Evolutionary conservation across 2,113 vertebrate genomes (phyloP), one percentile per base, ranked within the genome.

Genomic region (Syrrhaptes paradoxus): DNA sequence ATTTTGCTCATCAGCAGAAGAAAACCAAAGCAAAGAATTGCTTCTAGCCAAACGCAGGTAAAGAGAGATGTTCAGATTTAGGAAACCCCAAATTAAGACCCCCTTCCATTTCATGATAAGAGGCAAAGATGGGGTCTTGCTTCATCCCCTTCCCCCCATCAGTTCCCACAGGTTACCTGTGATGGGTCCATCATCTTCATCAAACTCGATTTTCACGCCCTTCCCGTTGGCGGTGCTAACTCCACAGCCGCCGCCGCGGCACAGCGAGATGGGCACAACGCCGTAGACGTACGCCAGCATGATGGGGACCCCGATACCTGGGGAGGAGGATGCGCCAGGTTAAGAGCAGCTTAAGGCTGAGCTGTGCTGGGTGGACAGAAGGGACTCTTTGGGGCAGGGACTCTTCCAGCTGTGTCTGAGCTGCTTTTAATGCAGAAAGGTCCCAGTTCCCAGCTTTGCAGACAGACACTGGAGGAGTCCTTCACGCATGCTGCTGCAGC

Each of bases 201-300:
- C 99, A 89, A 99, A 99, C 96, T 99, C 99, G 29, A 99, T 99
- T 90, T 99, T 98, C 28, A 99, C 99, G 1, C 99, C 99, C 34
- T 99, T 98, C 1, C 99, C 99, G 3, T 99, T 99, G 91, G 99
- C 99, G 25, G 99, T 98, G 97, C 99, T 99, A 48, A 99, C 99
- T 1, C 99, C 99, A 34, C 99, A 99, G 92, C 99, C 99, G 3
- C 99, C 99, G 0, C 99, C 99, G 14, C 99, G 98, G 96, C 99
- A 99, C 95, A 99, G 98, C 12, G 99, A 99, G 95, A 99, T 99
- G 45, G 99, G 99, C 79, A 99, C 99, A 6, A 99, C 99, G 0
- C 99, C 99, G 25, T 99, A 99, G 67, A 99, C 99, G 9, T 99
- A 99, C 7, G 99, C 99, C 98, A 99, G 87, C 99, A 99, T 99